Percentiles rank a stretch among this genome's conserved stretches.
Evolutionary conservation across 2,113 vertebrate genomes (phyloP).

Genomic region (Neolamprologus caudopunctatus): DNA sequence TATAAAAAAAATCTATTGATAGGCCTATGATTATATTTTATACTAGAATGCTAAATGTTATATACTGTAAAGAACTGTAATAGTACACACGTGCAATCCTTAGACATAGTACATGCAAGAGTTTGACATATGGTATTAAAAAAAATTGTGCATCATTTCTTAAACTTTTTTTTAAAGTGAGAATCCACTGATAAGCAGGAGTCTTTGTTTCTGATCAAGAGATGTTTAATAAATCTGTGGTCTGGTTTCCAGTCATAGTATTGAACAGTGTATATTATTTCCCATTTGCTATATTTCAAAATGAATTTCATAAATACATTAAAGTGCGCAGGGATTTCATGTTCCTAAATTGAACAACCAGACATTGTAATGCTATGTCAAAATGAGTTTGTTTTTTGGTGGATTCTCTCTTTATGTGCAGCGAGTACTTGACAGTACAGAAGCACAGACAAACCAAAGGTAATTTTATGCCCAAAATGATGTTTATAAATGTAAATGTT

Average conservation of each 20-base stretch:
- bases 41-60: slow-evolving; percentile 52
- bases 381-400: not conserved
- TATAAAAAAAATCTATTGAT: slow-evolving; percentile 36
- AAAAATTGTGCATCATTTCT: not conserved
- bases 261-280: not conserved
- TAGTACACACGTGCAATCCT: slow-evolving; percentile 67
- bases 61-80: slow-evolving; percentile 58
- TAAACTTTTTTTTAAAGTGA: slow-evolving; percentile 5
- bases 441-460: slow-evolving; percentile 67
- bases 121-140: slow-evolving; percentile 25
- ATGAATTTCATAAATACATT: not conserved
- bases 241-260: not conserved
- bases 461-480: slow-evolving; percentile 33
- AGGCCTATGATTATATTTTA: slow-evolving; percentile 52
- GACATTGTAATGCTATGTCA: not conserved
- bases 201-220: not conserved
- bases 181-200: slow-evolving; percentile 5
- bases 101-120: slow-evolving; percentile 62
- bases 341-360: not conserved
- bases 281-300: not conserved
- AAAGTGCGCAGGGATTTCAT: not conserved
- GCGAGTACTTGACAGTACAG: slow-evolving; percentile 29
- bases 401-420: slow-evolving; percentile 41
- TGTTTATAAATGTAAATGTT: slow-evolving; percentile 46
- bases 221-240: not conserved